Base-by-base conservation (phyloP, 2,888 invertebrate species). In the Pachliopta kotzebuea region DNA sequence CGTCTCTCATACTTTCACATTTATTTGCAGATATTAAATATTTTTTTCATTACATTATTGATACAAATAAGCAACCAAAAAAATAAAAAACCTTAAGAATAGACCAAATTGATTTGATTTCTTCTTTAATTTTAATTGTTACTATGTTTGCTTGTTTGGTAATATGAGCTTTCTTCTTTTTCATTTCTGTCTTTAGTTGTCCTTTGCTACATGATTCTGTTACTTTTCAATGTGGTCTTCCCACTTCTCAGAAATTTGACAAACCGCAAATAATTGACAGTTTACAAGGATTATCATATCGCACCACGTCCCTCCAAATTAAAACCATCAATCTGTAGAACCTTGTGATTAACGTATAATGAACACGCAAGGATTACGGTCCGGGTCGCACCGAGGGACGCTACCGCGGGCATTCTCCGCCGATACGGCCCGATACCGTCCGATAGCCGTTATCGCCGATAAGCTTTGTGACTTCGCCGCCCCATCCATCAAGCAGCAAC, bases 401-500 rank as follows among this genome's bases (percentile, higher is more conserved):
- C 76, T 77, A 78, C 76, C 73, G 75, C 72, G 70, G 64, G 72
- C 72, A 72, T 74, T 71, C 71, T 72, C 72, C 70, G 72, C 65
- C 77, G 82, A 81, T 84, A 83, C 70, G 72, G 75, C 72, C 1
- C 81, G 85, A 85, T 86, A 84, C 70, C 72, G 72, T 69, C 64
- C 74, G 86, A 84, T 88, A 87, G 72, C 74, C 68, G 79, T 79
- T 88, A 88, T 88, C 89, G 76, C 65, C 78, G 81, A 81, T 81
- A 84, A 80, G 87, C 90, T 90, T 90, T 90, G 90, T 86, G 83
- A 76, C 78, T 76, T 75, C 82, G 87, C 90, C 90, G 90, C 81
- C 86, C 81, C 85, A 90, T 91, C 90, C 85, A 90, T 90, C 90
- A 91, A 66, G 67, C 69, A 68, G 69, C 75, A 77, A 79, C 86